Percentiles rank a stretch among this genome's conserved stretches.
Conservation (phyloP, 2,888 invertebrate genomes). For the Ceraclea dissimilis region DNA sequence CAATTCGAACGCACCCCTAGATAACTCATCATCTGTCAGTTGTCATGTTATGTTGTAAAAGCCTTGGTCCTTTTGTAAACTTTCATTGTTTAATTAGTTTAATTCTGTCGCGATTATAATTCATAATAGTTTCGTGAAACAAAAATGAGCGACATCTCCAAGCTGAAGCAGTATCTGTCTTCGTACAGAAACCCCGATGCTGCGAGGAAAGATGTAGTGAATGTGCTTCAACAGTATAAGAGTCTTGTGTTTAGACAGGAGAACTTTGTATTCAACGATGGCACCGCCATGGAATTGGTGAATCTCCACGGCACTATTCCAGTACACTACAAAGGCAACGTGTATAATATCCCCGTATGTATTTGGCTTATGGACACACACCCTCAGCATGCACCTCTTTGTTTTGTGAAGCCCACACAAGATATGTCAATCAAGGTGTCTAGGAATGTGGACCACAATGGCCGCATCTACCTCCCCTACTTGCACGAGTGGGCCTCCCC, state of each 20-base stretch:
- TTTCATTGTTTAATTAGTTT: no score
- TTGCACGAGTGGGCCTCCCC: slow-evolving; percentile 86
- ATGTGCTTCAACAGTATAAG: slow-evolving; percentile 41
- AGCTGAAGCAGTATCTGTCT: slow-evolving; percentile 39
- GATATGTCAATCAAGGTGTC: slow-evolving; percentile 96
- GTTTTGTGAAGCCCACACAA: slow-evolving; percentile 87
- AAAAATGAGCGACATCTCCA: slow-evolving; percentile 36
- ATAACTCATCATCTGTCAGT: no score
- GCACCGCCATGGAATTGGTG: slow-evolving; percentile 69
- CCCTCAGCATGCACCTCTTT: slow-evolving; percentile 93
- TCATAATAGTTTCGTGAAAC: not conserved
- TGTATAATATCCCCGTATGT: slow-evolving; percentile 94
- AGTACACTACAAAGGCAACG: slow-evolving; percentile 77
- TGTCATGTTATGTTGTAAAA: no score
- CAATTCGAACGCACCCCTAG: no score
- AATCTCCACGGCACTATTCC: slow-evolving; percentile 90
- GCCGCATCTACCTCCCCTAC: slow-evolving; percentile 94
- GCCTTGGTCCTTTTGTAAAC: no score
- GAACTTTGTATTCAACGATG: slow-evolving; percentile 79
- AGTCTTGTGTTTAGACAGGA: slow-evolving; percentile 43
- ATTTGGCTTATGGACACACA: slow-evolving; percentile 97
- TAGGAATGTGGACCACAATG: slow-evolving; percentile 88
- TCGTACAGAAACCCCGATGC: slow-evolving; percentile 45
- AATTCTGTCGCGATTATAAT: no score
- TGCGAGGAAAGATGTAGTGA: slow-evolving; percentile 41